phyloP scores from a whole-genome alignment of 2,888 invertebrate genomes.

The Malachius bipustulatus region DNA sequence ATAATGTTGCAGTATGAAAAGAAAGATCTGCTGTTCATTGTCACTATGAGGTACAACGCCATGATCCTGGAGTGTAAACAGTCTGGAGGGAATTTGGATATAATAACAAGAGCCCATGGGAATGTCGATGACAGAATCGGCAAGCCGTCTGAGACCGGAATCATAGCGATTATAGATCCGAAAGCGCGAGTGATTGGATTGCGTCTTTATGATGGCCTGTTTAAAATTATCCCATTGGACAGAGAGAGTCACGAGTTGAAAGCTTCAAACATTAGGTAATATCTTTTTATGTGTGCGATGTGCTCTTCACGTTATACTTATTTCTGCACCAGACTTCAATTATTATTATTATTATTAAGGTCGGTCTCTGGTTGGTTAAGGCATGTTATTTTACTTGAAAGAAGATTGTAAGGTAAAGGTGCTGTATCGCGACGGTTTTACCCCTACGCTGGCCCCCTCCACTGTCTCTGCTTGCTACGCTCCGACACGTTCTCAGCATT shows the following conservation, averaged over 20 bases:
- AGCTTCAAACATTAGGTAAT: conserved; percentile 67
- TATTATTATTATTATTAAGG: no score
- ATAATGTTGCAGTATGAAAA: conserved; percentile 60
- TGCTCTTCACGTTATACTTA: neutral
- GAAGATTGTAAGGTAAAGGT: no score
- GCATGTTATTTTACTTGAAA: no score
- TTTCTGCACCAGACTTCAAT: no score
- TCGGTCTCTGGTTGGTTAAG: no score
- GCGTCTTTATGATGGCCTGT: conserved; percentile 88
- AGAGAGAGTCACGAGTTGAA: conserved; percentile 88
- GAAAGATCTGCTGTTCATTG: conserved; percentile 84
- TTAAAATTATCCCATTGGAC: conserved; percentile 94
- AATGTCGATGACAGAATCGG: conserved; percentile 93
- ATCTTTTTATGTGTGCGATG: neutral
- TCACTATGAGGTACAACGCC: conserved; percentile 90
- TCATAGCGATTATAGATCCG: conserved; percentile 91
- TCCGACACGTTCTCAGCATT: no score
- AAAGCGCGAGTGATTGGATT: conserved; percentile 91
- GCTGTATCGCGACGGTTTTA: no score
- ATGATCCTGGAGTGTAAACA: conserved; percentile 86
- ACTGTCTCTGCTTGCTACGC: no score
- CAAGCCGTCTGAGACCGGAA: conserved; percentile 90
- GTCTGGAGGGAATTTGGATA: conserved; percentile 73
- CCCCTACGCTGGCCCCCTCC: no score
- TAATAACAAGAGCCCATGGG: conserved; percentile 91